phyloP scores from a whole-genome alignment of 2,113 vertebrate genomes.

The Archilochus colubris region DNA sequence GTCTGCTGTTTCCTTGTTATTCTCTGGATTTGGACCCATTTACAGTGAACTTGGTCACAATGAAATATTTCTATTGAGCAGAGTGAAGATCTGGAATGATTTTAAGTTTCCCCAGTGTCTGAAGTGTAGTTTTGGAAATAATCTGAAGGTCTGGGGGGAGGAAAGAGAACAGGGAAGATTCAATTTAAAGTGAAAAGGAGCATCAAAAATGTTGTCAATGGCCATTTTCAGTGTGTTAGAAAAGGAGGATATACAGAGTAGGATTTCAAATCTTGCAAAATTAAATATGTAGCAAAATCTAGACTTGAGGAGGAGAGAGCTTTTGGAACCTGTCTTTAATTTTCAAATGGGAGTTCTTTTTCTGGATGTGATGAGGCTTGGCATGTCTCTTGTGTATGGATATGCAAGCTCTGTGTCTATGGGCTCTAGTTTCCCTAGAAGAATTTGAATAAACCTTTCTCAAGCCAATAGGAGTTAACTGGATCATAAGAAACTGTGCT shows the following conservation, averaged over 20 bases:
- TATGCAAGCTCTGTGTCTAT: neutral
- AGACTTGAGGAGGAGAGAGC: neutral
- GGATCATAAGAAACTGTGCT: neutral
- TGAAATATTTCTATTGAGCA: neutral
- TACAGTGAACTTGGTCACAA: neutral
- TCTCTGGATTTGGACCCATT: neutral
- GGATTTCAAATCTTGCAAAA: constrained; percentile 19
- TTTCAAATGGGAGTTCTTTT: constrained; percentile 43
- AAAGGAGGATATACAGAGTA: neutral
- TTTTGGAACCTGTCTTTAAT: constrained; percentile 64
- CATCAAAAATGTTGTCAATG: neutral
- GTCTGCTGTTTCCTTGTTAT: neutral
- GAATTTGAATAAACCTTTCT: constrained; percentile 47
- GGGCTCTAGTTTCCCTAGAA: constrained; percentile 46
- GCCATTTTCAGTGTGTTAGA: neutral
- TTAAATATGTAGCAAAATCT: neutral
- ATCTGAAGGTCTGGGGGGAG: neutral
- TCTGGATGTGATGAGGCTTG: constrained; percentile 49
- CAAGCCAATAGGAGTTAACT: constrained; percentile 23
- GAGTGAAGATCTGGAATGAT: neutral
- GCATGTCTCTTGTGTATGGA: constrained; percentile 26
- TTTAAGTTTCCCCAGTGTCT: neutral
- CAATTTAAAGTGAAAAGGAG: neutral
- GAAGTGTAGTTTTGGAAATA: neutral
- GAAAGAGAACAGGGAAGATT: neutral